These are phyloP conservation scores for Nettapus auritus DNA, from an alignment of 2,113 vertebrate genomes.

Conservation along the genomic window DNA sequence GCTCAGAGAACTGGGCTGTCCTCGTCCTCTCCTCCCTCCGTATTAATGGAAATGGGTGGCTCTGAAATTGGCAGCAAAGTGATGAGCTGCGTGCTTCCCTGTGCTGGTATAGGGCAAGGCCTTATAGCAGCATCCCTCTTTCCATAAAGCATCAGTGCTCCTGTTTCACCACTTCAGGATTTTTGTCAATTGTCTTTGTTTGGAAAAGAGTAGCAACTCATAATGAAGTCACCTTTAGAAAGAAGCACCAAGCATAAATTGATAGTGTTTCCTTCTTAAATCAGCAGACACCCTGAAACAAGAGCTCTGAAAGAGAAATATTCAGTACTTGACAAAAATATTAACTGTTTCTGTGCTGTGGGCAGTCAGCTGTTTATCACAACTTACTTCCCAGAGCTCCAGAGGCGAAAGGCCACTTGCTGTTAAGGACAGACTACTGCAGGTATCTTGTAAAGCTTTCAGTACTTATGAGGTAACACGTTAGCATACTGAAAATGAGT, in stretches of 20 bases:
- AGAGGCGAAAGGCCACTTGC: not conserved
- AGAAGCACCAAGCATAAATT: slow-evolving; percentile 23
- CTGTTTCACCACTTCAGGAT: not conserved
- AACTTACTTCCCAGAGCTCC: not conserved
- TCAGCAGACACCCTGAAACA: slow-evolving; percentile 16
- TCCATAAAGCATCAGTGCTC: not conserved
- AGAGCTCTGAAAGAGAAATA: not conserved
- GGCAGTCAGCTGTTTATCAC: not conserved
- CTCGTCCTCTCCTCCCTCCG: not conserved
- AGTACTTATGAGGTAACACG: not conserved
- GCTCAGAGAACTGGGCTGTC: not conserved
- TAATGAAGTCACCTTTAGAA: slow-evolving; percentile 39
- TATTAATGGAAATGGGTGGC: not conserved
- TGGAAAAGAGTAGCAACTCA: not conserved
- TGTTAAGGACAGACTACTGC: not conserved
- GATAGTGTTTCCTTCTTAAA: slow-evolving; percentile 23
- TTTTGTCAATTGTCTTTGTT: not conserved
- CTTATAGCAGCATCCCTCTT: not conserved
- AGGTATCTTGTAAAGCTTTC: not conserved
- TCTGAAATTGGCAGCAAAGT: not conserved
- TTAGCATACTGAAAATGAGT: not conserved
- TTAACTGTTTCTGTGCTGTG: not conserved
- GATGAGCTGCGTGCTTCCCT: not conserved
- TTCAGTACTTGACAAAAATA: not conserved
- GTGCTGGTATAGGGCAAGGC: not conserved